Base-by-base conservation (phyloP, 2,797 vertebrate genomes). In the Euphonia xanthogaster region DNA sequence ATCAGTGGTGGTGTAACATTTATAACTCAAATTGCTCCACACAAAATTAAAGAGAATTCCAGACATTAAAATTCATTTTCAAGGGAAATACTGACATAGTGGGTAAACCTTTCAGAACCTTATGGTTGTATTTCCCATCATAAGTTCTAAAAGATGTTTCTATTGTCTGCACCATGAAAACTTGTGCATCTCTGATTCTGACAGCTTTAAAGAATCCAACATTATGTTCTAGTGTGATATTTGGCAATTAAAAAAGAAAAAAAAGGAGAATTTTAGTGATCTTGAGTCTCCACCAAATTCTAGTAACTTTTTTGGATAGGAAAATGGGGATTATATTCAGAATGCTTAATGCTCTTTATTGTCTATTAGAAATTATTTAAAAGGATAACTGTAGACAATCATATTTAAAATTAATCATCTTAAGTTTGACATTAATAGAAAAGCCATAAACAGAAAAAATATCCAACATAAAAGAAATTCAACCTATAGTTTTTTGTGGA, bases 401-500 rank as follows among this genome's bases (percentile, higher is more conserved):
- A 28, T 5, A 9, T 66, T 88, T 39, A 15, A 78, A 79, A 88
- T 47, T 2, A 51, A 39, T 60, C 4, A 20, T 75, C 23, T n/a
- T 55, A 66, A 28, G 8, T 48, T 48, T 80, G 23, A 15, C 31
- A 62, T 42, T 57, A 37, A 47, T 50, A 58, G 13, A 70, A 85
- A 90, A 48, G 3, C 30, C 6, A 40, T 50, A 21, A 76, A 50
- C 5, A 47, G 40, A 76, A 75, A 55, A 72, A 53, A 20, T 40
- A 55, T 9, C 7, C 5, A 39, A 30, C 70, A 58, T 54, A 4
- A 42, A 71, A 79, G 20, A 58, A 65, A 31, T 61, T 27, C 1
- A 0, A 68, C 3, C 3, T 30, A 2, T 25, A 31, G 3, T 1
- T 9, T 71, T 58, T 61, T 19, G 18, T 30, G 7, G 85, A 37